phyloP scores from a whole-genome alignment of 2,113 vertebrate species.

The Rallus limicola region DNA sequence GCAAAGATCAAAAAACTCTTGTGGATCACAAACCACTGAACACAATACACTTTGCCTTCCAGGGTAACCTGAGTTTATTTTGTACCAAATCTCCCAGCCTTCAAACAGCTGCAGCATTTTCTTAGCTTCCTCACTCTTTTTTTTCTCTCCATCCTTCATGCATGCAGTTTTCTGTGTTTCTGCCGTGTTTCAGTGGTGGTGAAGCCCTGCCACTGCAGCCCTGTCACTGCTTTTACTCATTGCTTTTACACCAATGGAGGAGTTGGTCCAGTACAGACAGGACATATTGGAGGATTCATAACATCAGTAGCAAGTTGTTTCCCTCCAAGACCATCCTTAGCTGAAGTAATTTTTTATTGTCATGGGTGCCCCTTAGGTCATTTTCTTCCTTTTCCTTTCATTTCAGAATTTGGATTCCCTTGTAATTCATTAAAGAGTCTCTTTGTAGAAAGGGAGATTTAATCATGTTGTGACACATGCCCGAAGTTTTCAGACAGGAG shows the following conservation, averaged over 20 bases:
- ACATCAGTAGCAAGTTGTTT: background rate
- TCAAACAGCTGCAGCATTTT: background rate
- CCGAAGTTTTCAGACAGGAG: background rate
- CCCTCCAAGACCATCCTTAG: background rate
- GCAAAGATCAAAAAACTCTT: background rate
- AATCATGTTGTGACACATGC: background rate
- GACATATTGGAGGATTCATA: background rate
- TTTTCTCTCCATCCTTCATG: background rate
- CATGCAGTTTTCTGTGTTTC: accelerated
- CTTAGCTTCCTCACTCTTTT: background rate
- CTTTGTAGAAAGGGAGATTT: background rate
- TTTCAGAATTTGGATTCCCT: background rate
- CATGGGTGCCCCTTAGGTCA: background rate
- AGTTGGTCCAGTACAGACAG: background rate
- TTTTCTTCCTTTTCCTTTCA: background rate
- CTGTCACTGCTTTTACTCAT: background rate
- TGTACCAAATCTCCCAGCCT: background rate
- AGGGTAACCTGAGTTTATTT: background rate
- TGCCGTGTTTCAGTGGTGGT: background rate
- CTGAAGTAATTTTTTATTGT: background rate
- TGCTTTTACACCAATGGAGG: background rate
- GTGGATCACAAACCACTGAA: background rate
- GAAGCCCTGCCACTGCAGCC: background rate
- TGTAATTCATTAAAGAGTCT: background rate
- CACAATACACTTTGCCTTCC: background rate